phyloP scores from a whole-genome alignment of 2,797 vertebrate genomes.

The Molossus alvarezi region DNA sequence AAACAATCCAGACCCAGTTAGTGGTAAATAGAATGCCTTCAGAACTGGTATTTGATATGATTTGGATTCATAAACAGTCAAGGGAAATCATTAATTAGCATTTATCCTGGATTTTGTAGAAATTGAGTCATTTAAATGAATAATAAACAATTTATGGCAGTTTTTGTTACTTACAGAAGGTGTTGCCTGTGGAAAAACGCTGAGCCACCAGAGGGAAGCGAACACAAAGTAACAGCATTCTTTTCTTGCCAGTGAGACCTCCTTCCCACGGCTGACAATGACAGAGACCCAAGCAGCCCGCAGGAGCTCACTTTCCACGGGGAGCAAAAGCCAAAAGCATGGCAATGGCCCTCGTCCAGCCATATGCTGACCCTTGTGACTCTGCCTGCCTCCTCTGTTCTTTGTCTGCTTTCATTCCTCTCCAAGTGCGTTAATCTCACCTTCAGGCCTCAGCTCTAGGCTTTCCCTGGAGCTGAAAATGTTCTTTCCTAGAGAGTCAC shows the following conservation, averaged over 20 bases:
- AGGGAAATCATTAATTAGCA: conserved; percentile 68
- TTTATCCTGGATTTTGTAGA: conserved; percentile 60
- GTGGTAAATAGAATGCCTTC: conserved; percentile 44
- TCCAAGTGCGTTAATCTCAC: background rate
- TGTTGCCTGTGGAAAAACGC: conserved; percentile 44
- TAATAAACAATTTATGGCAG: conserved; percentile 39
- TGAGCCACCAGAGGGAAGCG: background rate
- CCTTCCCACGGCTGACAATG: background rate
- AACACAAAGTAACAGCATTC: background rate
- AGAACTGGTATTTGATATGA: conserved; percentile 39
- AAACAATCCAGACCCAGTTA: conserved; percentile 26
- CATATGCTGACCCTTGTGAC: background rate
- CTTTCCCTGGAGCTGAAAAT: background rate
- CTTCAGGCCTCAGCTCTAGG: background rate
- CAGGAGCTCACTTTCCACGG: background rate
- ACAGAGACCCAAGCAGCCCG: background rate
- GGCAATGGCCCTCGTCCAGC: rapidly evolving
- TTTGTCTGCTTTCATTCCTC: background rate
- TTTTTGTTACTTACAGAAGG: conserved; percentile 59
- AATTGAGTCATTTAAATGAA: conserved; percentile 61
- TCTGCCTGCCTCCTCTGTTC: background rate
- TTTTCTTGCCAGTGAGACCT: background rate
- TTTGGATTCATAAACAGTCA: conserved; percentile 28
- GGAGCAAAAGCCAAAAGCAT: background rate
- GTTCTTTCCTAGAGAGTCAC: background rate